Evolutionary conservation across 53 echinoderm and acorn worm genomes (phyloP).

Genomic region (Echinometra lucunter): DNA sequence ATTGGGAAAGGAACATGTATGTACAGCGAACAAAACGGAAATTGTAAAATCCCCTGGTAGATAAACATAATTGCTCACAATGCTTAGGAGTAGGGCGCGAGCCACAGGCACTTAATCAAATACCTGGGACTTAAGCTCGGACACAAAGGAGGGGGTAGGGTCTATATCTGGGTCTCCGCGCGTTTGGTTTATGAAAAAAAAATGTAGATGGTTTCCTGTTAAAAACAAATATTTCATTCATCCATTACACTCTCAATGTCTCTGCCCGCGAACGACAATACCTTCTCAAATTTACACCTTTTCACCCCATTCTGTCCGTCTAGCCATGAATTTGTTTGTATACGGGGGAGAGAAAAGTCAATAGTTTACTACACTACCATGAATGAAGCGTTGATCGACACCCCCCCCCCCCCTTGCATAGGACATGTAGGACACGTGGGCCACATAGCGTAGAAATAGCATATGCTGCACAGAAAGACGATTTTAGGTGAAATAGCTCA

Average conservation of each 20-base stretch:
- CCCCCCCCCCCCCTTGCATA: neutral
- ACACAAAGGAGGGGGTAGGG: neutral
- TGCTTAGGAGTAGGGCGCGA: neutral
- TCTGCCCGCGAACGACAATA: neutral
- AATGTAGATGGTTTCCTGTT: neutral
- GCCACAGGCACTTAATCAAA: conserved; percentile 43
- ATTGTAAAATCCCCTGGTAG: neutral
- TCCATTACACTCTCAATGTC: neutral
- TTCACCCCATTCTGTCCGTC: neutral
- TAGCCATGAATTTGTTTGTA: conserved; percentile 32
- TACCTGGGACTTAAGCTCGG: neutral
- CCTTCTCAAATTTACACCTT: conserved; percentile 32
- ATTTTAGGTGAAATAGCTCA: neutral
- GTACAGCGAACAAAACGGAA: neutral
- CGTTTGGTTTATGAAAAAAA: neutral
- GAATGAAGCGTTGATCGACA: neutral
- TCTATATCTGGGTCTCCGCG: neutral
- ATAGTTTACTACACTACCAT: neutral
- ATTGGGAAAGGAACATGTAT: neutral
- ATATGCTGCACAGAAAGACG: neutral
- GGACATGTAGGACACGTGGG: neutral
- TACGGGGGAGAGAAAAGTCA: neutral
- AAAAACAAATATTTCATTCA: conserved; percentile 1
- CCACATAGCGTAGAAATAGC: conserved; percentile 1
- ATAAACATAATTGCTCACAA: neutral